Base-by-base conservation (phyloP, 2,113 vertebrate species). In the Hystrix brachyura region DNA sequence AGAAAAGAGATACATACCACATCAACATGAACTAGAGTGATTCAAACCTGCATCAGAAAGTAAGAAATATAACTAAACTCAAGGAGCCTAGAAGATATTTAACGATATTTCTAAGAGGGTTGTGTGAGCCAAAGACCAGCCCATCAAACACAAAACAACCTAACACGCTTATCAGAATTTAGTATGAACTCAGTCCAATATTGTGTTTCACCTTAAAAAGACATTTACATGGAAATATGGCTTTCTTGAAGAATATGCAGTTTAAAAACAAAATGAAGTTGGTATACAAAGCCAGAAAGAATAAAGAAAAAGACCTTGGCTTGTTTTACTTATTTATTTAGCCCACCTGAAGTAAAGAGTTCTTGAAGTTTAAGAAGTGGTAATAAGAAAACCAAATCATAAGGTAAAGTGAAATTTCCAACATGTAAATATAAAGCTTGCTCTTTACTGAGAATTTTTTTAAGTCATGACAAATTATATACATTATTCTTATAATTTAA, bases 321-420 rank as follows among this genome's bases (percentile, higher is more conserved):
- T 48, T 74, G 72, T 25, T 27, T 25, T 48, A 46, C 27, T 48
- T 38, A 38, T 38, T 38, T 27, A 29, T 76, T 76, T 65, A 79
- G 43, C 14, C 32, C 79, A 6, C 38, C 15, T 91, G 15, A 86
- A 84, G 32, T 57, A 38, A 93, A 87, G 74, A 84, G 18, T 1
- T 92, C 13, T 57, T 90, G 38, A 46, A 10, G 57, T 92, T 93
- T 72, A 94, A 91, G 72, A 74, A 74, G 46, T 17, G 55, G 38
- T 32, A 7, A 15, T 79, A 74, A 90, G 60, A 14, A 74, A 90
- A 69, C 23, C 87, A 51, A 72, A 85, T 38, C 78, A 60, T 53
- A 21, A 84, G 18, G 1, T 6, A 85, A 86, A 80, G 6, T 85
- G 29, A 2, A 57, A 19, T 48, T 4, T 81, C 34, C 0, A 81